Evolutionary conservation across 2,113 vertebrate genomes (phyloP), one percentile per base, ranked within the genome.

Genomic region (Polypterus senegalus): DNA sequence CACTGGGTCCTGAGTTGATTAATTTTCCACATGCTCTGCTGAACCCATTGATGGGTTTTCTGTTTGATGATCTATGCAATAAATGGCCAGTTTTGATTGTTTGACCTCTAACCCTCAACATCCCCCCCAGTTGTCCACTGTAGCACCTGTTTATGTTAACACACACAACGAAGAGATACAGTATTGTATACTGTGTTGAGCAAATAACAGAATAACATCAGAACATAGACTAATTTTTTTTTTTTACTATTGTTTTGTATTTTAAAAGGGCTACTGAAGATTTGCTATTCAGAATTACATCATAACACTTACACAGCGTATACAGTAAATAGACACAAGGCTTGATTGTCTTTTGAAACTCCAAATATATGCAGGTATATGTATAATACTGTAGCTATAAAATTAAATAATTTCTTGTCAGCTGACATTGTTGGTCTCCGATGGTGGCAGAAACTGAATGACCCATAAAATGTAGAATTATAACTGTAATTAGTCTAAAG

Each of bases 11-110:
- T 68, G 77, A 85, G 81, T 86, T 90, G 89, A 94, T 93, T 92
- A 90, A 88, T 81, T 79, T 82, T 76, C 77, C 85, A 70, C 82
- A 83, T 81, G 81, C 74, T 73, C 81, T 72, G 73, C 75, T 70
- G 83, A 78, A 75, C 79, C 79, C 79, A 86, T 83, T 90, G 93
- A 92, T 89, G 85, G 86, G 69, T 77, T 81, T 73, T 73, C 76
- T 81, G 83, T 88, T 89, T 89, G 87, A 93, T 89, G 88, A 91
- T 89, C 86, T 88, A 78, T 84, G 82, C 85, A 82, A 84, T 86
- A 90, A 88, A 88, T 73, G 78, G 88, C 86, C 84, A 87, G 80
- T 83, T 93, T 79, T 91, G 89, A 93, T 94, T 89, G 83, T 78
- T 77, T 86, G 89, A 90, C 89, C 92, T 81, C 62, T 77, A 74